Percentiles rank a stretch among this genome's conserved stretches.
phyloP scores from a whole-genome alignment of 2,113 vertebrate genomes.

The Chamaetylas fuelleborni region DNA sequence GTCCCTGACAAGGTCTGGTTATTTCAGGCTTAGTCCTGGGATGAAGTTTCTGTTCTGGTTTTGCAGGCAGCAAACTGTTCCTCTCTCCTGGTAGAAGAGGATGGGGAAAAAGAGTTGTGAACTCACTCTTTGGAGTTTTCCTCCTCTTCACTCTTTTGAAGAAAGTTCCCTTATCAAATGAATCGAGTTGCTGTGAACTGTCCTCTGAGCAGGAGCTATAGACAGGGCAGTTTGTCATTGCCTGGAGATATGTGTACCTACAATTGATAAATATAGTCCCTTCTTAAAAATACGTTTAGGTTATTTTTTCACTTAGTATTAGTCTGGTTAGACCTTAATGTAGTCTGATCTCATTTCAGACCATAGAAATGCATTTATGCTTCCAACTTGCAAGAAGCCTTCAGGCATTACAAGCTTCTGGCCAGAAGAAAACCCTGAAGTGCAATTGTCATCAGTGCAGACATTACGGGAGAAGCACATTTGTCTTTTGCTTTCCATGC shows the following conservation, averaged over 20 bases:
- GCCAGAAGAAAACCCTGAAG: background rate
- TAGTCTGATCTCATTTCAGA: background rate
- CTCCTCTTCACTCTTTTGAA: background rate
- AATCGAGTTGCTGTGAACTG: background rate
- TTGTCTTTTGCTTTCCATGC: background rate
- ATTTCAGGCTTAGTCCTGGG: background rate
- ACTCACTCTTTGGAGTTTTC: background rate
- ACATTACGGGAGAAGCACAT: background rate
- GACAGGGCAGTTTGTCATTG: background rate
- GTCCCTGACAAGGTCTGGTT: background rate
- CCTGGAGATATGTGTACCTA: background rate
- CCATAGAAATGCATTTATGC: background rate
- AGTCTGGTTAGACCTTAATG: background rate
- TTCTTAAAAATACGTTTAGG: background rate
- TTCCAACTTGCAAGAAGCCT: background rate
- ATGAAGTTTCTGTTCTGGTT: background rate
- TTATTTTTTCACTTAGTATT: background rate
- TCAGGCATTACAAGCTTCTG: background rate
- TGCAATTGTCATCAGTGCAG: background rate
- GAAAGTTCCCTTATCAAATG: background rate
- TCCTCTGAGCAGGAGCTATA: background rate
- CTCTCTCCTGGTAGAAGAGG: background rate
- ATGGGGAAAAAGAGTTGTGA: background rate
- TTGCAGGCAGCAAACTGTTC: background rate
- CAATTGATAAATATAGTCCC: background rate